phyloP scores from a whole-genome alignment of 1,140 invertebrate genomes.

The Sycophila sp. region DNA sequence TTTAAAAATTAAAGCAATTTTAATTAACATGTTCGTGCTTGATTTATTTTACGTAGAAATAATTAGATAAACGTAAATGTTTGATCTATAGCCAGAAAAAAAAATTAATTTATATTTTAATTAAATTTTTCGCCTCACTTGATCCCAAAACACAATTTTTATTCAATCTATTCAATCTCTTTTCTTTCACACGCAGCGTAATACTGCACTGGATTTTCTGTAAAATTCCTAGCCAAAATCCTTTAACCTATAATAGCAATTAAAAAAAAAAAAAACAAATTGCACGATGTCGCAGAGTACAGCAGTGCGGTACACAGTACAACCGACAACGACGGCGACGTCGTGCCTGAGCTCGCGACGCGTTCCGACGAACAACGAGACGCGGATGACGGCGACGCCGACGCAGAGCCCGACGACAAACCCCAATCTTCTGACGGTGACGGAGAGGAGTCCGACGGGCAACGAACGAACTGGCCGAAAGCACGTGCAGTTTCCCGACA shows the following conservation, averaged over 20 bases:
- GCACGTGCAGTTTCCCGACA: slow-evolving; percentile 62
- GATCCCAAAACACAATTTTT: background rate
- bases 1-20: background rate
- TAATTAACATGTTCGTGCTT: too few relatives aligned
- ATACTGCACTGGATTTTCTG: too few relatives aligned
- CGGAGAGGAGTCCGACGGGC: slow-evolving; percentile 48
- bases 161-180: background rate
- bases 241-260: background rate
- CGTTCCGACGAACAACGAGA: slow-evolving; percentile 56
- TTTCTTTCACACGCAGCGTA: background rate
- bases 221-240: too few relatives aligned
- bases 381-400: slow-evolving; percentile 44
- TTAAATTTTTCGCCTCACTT: background rate
- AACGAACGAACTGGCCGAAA: slow-evolving; percentile 47
- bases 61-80: too few relatives aligned
- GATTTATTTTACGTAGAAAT: too few relatives aligned
- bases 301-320: slow-evolving; percentile 50
- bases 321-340: slow-evolving; percentile 55
- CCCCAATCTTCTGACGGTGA: slow-evolving; percentile 38
- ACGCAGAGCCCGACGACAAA: slow-evolving; percentile 58
- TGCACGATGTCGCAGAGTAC: slow-evolving; percentile 46
- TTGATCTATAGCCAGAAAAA: background rate
- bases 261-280: background rate
- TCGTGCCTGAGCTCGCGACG: slow-evolving; percentile 50
- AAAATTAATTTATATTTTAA: background rate